A percentile compares a stretch with the other conserved stretches of the same genome.
Evolutionary conservation across 2,797 vertebrate species (phyloP).

Genomic region (Pempheris klunzingeri): DNA sequence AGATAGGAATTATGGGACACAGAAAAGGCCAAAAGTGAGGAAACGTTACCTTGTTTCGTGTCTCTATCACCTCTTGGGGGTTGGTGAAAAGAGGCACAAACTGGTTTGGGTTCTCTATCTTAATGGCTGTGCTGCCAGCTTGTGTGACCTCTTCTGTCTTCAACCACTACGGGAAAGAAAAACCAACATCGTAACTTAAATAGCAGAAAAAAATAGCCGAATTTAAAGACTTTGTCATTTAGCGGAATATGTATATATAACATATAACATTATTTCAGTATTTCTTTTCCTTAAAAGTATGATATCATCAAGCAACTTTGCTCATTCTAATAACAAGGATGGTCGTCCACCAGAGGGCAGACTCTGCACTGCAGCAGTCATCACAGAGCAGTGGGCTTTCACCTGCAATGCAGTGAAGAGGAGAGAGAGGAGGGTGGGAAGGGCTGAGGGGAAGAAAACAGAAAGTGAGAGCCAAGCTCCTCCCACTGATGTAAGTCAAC

Average conservation of each 20-base stretch:
- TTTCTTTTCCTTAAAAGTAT: background rate
- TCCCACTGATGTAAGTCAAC: constrained; percentile 62
- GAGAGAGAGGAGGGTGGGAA: constrained; percentile 57
- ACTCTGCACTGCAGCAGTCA: constrained; percentile 55
- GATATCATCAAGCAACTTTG: constrained; percentile 8
- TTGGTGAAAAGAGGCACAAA: constrained; percentile 98
- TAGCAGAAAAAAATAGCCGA: background rate
- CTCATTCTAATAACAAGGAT: background rate
- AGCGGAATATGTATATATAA: no score
- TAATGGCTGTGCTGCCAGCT: constrained; percentile 92
- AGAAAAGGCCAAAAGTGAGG: background rate
- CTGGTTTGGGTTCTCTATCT: constrained; percentile 97
- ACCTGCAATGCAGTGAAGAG: constrained; percentile 87
- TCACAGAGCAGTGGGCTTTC: constrained; percentile 54
- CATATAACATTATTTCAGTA: no score
- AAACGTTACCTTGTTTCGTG: constrained; percentile 92
- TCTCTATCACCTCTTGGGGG: constrained; percentile 96
- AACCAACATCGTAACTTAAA: background rate
- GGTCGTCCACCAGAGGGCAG: constrained; percentile 82
- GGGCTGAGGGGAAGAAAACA: constrained; percentile 31
- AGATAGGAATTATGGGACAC: background rate
- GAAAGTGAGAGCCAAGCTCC: constrained; percentile 55
- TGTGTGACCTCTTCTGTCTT: constrained; percentile 92
- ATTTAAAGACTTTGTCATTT: no score
- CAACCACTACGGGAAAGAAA: constrained; percentile 88